Percentiles rank a stretch among this genome's conserved stretches.
Evolutionary conservation across 2,113 vertebrate species (phyloP).

Genomic region (Scomber japonicus): DNA sequence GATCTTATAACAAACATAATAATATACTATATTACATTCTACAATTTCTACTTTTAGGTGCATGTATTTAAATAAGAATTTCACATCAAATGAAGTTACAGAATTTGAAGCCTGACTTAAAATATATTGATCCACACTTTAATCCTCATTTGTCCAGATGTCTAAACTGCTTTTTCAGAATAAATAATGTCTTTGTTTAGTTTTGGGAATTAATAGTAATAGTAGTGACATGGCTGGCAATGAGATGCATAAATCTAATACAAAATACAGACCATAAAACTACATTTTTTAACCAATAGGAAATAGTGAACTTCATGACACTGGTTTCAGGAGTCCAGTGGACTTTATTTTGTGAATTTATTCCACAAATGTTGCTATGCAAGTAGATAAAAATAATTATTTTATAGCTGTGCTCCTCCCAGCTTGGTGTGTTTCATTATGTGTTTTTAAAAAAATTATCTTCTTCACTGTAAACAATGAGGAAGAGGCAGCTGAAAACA

Average conservation of each 20-base stretch:
- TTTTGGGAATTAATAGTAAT: conserved; percentile 24
- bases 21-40: conserved; percentile 72
- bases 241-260: neutral
- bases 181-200: conserved; percentile 4
- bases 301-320: neutral
- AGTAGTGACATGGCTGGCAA: conserved; percentile 20
- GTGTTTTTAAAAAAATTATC: conserved; percentile 3
- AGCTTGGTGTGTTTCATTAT: too few relatives aligned
- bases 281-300: too few relatives aligned
- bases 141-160: conserved; percentile 28
- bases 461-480: conserved; percentile 57
- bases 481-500: conserved; percentile 17
- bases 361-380: neutral
- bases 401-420: neutral
- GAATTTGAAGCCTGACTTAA: conserved; percentile 80
- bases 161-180: conserved; percentile 25
- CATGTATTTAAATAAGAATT: conserved; percentile 50
- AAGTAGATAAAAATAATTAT: neutral
- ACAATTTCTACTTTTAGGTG: conserved; percentile 27
- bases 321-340: neutral
- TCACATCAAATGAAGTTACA: conserved; percentile 84
- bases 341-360: conserved; percentile 2
- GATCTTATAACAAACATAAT: conserved; percentile 84
- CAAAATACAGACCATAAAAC: neutral
- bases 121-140: conserved; percentile 64